phyloP scores from a whole-genome alignment of 2,888 invertebrate species.

The Alviniconcha strummeri region DNA sequence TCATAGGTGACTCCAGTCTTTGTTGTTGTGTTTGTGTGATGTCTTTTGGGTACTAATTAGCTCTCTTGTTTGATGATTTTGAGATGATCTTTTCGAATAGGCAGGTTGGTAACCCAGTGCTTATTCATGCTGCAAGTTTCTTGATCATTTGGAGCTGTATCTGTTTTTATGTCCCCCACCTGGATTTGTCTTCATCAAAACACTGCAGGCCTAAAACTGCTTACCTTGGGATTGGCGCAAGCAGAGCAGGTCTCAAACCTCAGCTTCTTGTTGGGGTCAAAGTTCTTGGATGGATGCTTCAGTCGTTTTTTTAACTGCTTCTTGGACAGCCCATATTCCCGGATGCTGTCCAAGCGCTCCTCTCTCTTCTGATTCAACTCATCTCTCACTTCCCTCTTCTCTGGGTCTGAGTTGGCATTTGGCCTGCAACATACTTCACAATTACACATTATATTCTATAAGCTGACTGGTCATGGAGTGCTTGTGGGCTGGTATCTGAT shows the following conservation, averaged over 20 bases:
- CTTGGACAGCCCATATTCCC: constrained; percentile 77
- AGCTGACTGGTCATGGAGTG: too few relatives aligned
- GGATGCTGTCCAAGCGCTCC: constrained; percentile 53
- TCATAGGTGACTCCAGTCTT: too few relatives aligned
- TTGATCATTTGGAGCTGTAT: neutral
- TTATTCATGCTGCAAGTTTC: too few relatives aligned
- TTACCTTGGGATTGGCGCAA: constrained; percentile 65
- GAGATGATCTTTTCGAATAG: too few relatives aligned
- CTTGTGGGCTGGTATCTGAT: too few relatives aligned
- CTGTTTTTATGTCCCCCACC: neutral
- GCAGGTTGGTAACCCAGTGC: too few relatives aligned
- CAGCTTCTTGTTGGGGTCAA: constrained; percentile 55
- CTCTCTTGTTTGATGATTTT: too few relatives aligned
- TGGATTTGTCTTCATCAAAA: neutral
- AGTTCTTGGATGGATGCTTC: constrained; percentile 82
- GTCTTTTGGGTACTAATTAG: too few relatives aligned
- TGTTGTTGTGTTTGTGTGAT: too few relatives aligned
- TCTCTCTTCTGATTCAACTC: constrained; percentile 57
- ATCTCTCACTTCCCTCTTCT: constrained; percentile 82
- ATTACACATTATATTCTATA: neutral
- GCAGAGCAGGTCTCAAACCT: constrained; percentile 61
- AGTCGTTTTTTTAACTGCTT: constrained; percentile 90
- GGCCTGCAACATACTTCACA: constrained; percentile 38
- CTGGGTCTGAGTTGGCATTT: constrained; percentile 62
- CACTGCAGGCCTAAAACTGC: neutral